Base-by-base conservation (phyloP, 2,113 vertebrate genomes). In the Pimephales promelas region DNA sequence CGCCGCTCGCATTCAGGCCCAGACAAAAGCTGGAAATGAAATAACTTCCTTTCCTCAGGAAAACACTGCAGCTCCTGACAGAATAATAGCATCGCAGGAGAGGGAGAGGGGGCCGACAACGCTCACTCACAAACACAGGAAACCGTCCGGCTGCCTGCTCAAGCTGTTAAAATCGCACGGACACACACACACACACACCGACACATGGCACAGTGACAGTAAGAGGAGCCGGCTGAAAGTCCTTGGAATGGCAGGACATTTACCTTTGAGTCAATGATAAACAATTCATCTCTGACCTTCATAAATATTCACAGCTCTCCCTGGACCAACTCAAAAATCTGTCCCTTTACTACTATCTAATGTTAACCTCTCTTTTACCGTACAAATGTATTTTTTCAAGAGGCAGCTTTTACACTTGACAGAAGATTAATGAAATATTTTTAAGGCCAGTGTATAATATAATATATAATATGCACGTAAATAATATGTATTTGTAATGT, bases 21-120 rank as follows among this genome's bases (percentile, higher is more conserved):
- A 94, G 95, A 99, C 97, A 99, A 99, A 99, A 96, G 96, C 95
- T 97, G 98, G 98, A 99, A 99, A 98, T 99, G 97, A 98, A 98
- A 97, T 96, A 96, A 97, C 96, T 97, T 99, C 97, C 97, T 97
- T 95, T 95, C 91, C 43, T 22, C 89, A 94, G 95, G 94, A 96
- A 95, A 94, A 92, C 93, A 93, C 90, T 86, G 92, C 85, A 93
- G 95, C 96, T 97, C 96, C 94, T 92, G 96, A 96, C 96, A 97
- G 96, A 97, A 98, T 97, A 98, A 99, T 96, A 97, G 96, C 93
- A 86, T 91, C 94, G 90, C 92, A 90, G 90, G 94, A 93, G 94
- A 93, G 91, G 87, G 89, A 92, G 95, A 95, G 72, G 95, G 94
- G 94, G 89, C 57, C 0, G 86, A 79, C 7, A 64, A 88, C 70